Conservation (phyloP, 2,113 vertebrate species). For the Candoia aspera region DNA sequence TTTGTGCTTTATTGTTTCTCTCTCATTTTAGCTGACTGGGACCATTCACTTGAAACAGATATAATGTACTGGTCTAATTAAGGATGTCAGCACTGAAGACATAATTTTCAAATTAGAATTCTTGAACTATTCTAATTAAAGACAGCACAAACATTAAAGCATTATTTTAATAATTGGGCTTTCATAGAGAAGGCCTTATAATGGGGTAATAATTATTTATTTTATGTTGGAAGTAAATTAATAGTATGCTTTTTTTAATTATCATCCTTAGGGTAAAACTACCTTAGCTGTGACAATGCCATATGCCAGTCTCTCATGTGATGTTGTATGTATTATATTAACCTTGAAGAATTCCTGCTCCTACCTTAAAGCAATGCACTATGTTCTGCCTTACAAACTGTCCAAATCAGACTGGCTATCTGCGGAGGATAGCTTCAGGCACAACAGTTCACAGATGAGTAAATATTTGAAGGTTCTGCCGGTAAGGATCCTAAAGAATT, state of each 20-base stretch:
- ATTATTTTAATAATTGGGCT: background rate
- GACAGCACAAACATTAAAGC: background rate
- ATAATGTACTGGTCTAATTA: background rate
- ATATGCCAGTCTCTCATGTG: constrained; percentile 22
- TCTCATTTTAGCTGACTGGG: background rate
- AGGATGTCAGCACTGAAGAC: background rate
- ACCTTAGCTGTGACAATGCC: constrained; percentile 25
- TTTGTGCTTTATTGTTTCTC: background rate
- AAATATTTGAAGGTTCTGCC: constrained; percentile 51
- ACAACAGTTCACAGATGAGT: constrained; percentile 28
- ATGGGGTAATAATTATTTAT: background rate
- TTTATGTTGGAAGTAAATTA: constrained; percentile 13
- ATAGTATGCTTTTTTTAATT: constrained; percentile 23
- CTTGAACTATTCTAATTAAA: background rate
- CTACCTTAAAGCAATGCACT: constrained; percentile 46
- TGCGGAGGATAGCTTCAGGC: background rate
- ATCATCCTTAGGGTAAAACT: constrained; percentile 40
- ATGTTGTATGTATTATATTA: background rate
- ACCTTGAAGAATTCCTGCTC: constrained; percentile 57
- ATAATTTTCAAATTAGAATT: background rate
- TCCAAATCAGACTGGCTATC: constrained; percentile 28
- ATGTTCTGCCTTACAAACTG: background rate
- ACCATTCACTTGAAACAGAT: background rate
- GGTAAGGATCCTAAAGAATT: constrained; percentile 47
- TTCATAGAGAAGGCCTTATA: background rate